These are phyloP conservation scores for Hiodon tergisus DNA, from an alignment of 2,113 vertebrate species.

Conservation along the genomic window DNA sequence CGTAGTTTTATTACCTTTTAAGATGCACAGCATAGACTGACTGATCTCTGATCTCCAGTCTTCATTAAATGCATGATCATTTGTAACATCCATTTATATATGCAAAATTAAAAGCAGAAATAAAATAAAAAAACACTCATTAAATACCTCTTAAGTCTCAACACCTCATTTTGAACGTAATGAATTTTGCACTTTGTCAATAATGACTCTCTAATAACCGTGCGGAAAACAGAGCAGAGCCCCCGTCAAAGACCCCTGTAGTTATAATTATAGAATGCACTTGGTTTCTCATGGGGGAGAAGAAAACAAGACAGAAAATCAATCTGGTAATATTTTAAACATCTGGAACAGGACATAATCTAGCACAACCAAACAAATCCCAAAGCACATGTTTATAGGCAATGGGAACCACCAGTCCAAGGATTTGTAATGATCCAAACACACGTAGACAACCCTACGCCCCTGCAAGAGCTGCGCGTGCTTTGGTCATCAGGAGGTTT, in stretches of 20 bases:
- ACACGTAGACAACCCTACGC: background rate
- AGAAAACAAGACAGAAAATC: conserved; percentile 10
- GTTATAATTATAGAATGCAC: conserved; percentile 20
- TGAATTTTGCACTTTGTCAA: conserved; percentile 10
- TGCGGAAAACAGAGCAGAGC: background rate
- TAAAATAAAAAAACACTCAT: conserved; percentile 19
- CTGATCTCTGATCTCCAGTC: conserved; percentile 32
- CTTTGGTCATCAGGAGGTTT: no score
- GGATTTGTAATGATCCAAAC: background rate
- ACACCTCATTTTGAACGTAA: conserved; percentile 16
- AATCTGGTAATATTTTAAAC: background rate
- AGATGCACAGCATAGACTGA: conserved; percentile 27
- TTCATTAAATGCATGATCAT: conserved; percentile 27
- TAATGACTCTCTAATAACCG: conserved; percentile 21
- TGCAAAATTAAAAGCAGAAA: conserved; percentile 19
- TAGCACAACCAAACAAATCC: background rate
- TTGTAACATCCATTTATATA: conserved; percentile 24
- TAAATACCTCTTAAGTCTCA: conserved; percentile 24
- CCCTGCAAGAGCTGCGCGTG: conserved; percentile 8
- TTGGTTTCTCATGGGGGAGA: background rate
- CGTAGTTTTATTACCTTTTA: conserved; percentile 39
- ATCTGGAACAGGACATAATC: background rate
- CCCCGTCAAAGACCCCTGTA: conserved; percentile 2
- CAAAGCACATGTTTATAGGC: background rate
- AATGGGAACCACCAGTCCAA: background rate